Conservation (phyloP, 2,113 vertebrate genomes). For the Glareola pratincola region DNA sequence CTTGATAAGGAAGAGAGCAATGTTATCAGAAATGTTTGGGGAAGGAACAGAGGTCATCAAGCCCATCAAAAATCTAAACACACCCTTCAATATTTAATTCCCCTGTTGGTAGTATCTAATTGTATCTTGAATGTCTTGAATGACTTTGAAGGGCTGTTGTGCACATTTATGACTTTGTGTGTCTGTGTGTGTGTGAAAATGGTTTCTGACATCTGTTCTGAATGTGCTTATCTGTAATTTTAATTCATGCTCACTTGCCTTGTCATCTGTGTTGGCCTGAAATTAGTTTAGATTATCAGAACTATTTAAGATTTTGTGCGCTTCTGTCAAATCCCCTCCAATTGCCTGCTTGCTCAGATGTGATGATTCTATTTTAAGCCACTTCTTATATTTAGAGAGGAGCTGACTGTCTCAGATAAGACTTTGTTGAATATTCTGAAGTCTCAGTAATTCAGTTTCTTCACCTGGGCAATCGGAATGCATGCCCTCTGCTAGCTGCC, state of each 20-base stretch:
- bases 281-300: constrained; percentile 61
- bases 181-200: neutral
- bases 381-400: neutral
- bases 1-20: neutral
- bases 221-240: constrained; percentile 59
- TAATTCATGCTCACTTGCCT: constrained; percentile 61
- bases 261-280: constrained; percentile 44
- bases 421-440: neutral
- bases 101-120: constrained; percentile 21
- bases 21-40: neutral
- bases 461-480: neutral
- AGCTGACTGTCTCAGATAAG: neutral
- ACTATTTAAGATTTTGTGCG: constrained; percentile 41
- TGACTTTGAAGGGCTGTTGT: constrained; percentile 43
- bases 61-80: neutral
- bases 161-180: neutral
- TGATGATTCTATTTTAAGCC: neutral
- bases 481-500: neutral
- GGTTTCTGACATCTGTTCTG: constrained; percentile 62
- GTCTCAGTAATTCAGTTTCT: neutral
- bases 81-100: constrained; percentile 47
- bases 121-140: constrained; percentile 25
- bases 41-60: constrained; percentile 4
- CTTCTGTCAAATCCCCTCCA: constrained; percentile 41
- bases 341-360: neutral